Evolutionary conservation across 1,140 invertebrate genomes (phyloP), one percentile per base, ranked within the genome.

Genomic region (Amyelois transitella): DNA sequence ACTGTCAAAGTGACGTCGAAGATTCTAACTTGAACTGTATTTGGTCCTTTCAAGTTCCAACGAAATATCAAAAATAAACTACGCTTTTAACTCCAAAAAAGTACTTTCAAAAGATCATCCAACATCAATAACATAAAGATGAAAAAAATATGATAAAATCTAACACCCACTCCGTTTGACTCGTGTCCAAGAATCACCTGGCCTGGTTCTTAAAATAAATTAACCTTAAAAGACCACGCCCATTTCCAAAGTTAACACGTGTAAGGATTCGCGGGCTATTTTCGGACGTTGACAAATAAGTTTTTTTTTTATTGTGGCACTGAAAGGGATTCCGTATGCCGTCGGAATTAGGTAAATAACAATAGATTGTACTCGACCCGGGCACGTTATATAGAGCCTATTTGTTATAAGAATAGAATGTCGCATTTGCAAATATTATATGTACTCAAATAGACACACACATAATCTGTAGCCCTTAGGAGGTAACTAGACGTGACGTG

Each of bases 171-270:
- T 49, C 22, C 17, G 7, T 38, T 32, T 19, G 49, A 51, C 49
- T 51, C 49, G 49, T 51, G 49, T 51, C 22, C 32, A 14, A 38
- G 1, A 4, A 7, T 25, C 49, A 51, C 49, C 49, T 51, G 49
- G 49, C 8, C 14, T 18, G 19, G 12, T 51, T 38, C 8, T 51
- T 18, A 7, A 19, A 51, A 51, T 18, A 49, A 49, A 48, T 48
- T 48, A 22, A 53, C 38, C 43, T 53, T 44, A 44, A 44, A 38
- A 24, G 10, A 17, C 51, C 22, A n/a, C 38, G 51, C 51, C 49
- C 51, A 14, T 8, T 18, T 17, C 8, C 6, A 51, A 51, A 32
- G 12, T 53, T 14, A 24, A 28, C 52, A 54, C 44, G 43, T 54
- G 43, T 49, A 24, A 21, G 43, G 43, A 47, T 21, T 47, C n/a